Conservation (phyloP, 2,888 invertebrate species). For the Cryptocheilus praepositus region DNA sequence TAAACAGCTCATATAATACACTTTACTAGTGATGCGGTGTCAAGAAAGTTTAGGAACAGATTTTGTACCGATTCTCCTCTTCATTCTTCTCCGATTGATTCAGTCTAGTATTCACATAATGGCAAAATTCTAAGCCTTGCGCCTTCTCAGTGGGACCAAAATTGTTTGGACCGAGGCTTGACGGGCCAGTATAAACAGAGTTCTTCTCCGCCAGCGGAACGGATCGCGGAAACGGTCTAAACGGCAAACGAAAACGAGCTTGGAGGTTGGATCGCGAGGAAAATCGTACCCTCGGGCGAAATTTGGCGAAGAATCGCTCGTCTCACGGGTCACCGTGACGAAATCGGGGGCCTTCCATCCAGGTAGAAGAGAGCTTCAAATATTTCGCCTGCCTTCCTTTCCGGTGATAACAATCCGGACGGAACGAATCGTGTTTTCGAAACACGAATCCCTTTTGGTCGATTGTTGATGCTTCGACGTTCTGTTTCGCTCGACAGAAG, state of each 20-base stretch:
- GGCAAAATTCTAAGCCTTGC: no score
- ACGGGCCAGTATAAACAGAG: no score
- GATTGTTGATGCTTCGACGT: conserved; percentile 37
- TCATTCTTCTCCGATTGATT: no score
- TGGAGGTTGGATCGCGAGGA: conserved; percentile 6
- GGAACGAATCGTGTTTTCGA: conserved; percentile 72
- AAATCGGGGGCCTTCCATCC: conserved; percentile 47
- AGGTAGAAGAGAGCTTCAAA: conserved; percentile 12
- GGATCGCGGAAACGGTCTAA: no score
- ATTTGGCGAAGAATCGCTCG: conserved; percentile 21
- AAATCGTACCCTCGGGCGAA: conserved; percentile 3
- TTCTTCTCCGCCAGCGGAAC: no score
- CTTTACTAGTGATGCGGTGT: no score
- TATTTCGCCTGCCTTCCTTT: conserved; percentile 17
- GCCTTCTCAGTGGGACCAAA: no score
- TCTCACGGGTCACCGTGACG: conserved; percentile 46
- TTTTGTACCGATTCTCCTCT: no score
- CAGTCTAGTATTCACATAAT: no score
- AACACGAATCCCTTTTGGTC: conserved; percentile 60
- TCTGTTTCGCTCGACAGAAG: conserved; percentile 46
- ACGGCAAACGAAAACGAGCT: no score
- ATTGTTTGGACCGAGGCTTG: no score
- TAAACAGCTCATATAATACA: no score
- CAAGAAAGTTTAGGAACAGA: neutral
- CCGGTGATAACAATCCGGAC: conserved; percentile 63